phyloP scores from a whole-genome alignment of 2,113 vertebrate genomes.

The Hippocampus barbouri region DNA sequence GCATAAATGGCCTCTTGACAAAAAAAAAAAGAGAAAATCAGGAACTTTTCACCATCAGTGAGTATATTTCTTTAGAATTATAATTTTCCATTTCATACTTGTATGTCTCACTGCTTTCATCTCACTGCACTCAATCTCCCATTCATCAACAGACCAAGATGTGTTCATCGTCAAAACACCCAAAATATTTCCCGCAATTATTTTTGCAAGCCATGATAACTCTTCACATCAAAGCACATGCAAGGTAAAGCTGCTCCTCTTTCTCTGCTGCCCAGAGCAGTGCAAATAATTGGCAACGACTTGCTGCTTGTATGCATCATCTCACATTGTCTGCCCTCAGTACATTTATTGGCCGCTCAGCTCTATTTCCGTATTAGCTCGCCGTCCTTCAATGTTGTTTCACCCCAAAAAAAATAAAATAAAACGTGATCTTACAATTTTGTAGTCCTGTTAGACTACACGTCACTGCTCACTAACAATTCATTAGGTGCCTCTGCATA shows the following conservation, averaged over 20 bases:
- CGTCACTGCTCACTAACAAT: neutral
- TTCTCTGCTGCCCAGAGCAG: conserved; percentile 38
- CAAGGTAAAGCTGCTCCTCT: conserved; percentile 33
- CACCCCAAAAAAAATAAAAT: neutral
- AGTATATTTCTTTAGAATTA: conserved; percentile 34
- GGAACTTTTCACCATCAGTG: conserved; percentile 32
- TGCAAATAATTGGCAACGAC: conserved; percentile 22
- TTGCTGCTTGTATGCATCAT: conserved; percentile 25
- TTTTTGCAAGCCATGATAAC: conserved; percentile 43
- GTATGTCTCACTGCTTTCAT: conserved; percentile 48
- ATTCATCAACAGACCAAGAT: conserved; percentile 13
- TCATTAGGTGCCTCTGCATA: neutral
- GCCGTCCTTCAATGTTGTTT: neutral
- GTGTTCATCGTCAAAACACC: conserved; percentile 8
- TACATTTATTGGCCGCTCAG: conserved; percentile 8
- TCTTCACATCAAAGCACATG: conserved; percentile 47
- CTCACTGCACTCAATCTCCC: conserved; percentile 25
- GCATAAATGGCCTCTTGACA: conserved; percentile 10
- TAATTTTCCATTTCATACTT: conserved; percentile 26
- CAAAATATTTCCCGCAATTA: conserved; percentile 46
- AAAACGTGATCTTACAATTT: neutral
- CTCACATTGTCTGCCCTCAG: conserved; percentile 15
- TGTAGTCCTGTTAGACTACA: neutral
- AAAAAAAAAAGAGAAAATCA: conserved; percentile 15
- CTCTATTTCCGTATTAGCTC: neutral